Evolutionary conservation across 2,113 vertebrate species (phyloP), one percentile per base, ranked within the genome.

Genomic region (Microtus richardsoni): DNA sequence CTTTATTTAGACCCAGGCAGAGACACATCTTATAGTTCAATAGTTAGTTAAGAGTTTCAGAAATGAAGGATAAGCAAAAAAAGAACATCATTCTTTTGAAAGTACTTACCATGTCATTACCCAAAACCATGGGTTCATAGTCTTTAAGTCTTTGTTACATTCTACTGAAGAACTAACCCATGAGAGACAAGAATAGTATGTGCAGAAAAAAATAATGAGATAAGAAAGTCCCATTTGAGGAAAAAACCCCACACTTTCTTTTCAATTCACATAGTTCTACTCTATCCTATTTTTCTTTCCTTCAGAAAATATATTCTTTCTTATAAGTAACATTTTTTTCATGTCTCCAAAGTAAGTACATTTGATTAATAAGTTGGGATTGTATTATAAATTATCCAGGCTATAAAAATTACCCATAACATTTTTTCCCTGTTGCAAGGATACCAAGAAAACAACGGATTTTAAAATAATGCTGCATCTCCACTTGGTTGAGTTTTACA

Each of bases 401-500:
- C 10, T 68, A 49, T 58, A 36, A 73, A 66, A 89, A 58, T 58
- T 26, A 89, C 28, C 13, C 14, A 47, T 49, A 36, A 10, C 21
- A 58, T 80, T 96, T 91, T 84, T 96, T 78, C 83, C 36, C 26
- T 60, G 3, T 79, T 95, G 14, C 14, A 92, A 86, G 13, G 8
- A 58, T 44, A 24, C 47, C 33, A 77, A 88, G 28, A 88, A 92
- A 89, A 41, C 24, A 86, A 44, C 1, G 9, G 16, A 73, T 89
- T 89, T 92, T 49, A 86, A 74, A 92, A 86, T 70, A 90, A 70
- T 49, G 22, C 21, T 87, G 19, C 75, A 52, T 93, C 26, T 95
- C 33, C 21, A 82, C 74, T 90, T 93, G 71, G 58, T n/a, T 93
- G 74, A 87, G 62, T 90, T 87, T 95, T 95, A 66, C 73, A 74